Percentiles rank a stretch among this genome's conserved stretches.
Conservation (phyloP, 2,113 vertebrate genomes). For the Nycticryphes semicollaris region DNA sequence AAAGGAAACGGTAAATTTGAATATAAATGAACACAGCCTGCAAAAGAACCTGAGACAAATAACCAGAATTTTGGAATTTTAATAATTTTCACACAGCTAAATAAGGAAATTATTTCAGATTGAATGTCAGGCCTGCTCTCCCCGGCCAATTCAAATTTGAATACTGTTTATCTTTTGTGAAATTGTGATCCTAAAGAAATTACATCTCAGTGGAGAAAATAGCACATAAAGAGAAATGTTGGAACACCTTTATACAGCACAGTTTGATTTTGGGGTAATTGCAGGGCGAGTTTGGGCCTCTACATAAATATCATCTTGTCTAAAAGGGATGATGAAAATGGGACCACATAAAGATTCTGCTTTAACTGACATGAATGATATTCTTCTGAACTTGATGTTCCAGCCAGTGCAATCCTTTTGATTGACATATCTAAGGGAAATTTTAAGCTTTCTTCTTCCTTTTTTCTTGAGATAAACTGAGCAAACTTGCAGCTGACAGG, state of each 20-base stretch:
- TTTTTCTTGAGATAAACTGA: slow-evolving; percentile 23
- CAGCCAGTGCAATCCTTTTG: neutral
- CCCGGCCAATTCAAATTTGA: neutral
- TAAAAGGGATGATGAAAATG: neutral
- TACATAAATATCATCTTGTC: neutral
- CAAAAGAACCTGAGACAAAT: neutral
- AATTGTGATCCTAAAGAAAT: neutral
- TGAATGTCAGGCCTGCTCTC: neutral
- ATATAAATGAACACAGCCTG: neutral
- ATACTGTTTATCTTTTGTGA: neutral
- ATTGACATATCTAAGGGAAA: slow-evolving; percentile 3
- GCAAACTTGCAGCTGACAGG: slow-evolving; percentile 7
- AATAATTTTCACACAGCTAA: neutral
- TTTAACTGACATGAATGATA: neutral
- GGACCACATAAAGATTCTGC: neutral
- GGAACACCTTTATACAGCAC: neutral
- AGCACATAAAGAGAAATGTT: slow-evolving; percentile 1
- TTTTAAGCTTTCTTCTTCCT: neutral
- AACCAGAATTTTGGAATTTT: neutral
- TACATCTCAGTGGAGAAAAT: neutral
- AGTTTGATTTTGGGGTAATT: neutral
- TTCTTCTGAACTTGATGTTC: neutral
- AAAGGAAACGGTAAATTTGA: neutral
- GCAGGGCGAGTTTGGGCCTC: neutral
- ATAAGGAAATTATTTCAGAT: neutral